These are phyloP conservation scores for Stenodera caucasica DNA, from an alignment of 2,888 invertebrate genomes.

Conservation along the genomic window DNA sequence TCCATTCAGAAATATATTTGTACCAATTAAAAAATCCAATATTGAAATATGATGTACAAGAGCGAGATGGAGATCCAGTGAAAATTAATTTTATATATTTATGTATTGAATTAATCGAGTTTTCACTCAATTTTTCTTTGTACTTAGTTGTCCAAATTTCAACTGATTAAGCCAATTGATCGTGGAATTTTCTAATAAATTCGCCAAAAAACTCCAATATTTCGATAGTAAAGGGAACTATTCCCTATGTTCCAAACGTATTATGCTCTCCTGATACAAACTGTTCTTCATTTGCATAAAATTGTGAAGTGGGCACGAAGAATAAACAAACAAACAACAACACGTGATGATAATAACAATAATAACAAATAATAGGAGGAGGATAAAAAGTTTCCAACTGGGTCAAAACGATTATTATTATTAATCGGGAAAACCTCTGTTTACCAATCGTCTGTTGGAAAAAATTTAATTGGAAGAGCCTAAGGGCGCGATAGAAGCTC, in stretches of 20 bases:
- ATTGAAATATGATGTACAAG: background rate
- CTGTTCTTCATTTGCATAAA: conserved; percentile 47
- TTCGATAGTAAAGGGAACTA: background rate
- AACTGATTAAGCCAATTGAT: too few species aligned
- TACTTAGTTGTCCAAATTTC: too few species aligned
- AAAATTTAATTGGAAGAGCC: too few species aligned
- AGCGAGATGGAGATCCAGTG: background rate
- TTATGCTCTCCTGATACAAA: conserved; percentile 42
- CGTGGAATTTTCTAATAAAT: too few species aligned
- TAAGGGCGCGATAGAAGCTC: too few species aligned
- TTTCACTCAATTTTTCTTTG: background rate
- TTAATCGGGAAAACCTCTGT: too few species aligned
- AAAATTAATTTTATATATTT: too few species aligned
- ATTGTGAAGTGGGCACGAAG: conserved; percentile 11
- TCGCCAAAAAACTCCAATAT: too few species aligned
- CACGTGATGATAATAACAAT: background rate
- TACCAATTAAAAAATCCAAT: background rate
- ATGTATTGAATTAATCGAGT: background rate
- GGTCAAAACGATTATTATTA: too few species aligned
- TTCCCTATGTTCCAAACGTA: conserved; percentile 10
- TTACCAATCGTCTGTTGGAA: too few species aligned
- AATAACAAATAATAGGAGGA: too few species aligned
- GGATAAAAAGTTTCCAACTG: too few species aligned
- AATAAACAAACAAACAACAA: background rate
- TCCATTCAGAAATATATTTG: background rate